phyloP scores from a whole-genome alignment of 2,888 invertebrate species.

The Enoplolaimus lenunculus region DNA sequence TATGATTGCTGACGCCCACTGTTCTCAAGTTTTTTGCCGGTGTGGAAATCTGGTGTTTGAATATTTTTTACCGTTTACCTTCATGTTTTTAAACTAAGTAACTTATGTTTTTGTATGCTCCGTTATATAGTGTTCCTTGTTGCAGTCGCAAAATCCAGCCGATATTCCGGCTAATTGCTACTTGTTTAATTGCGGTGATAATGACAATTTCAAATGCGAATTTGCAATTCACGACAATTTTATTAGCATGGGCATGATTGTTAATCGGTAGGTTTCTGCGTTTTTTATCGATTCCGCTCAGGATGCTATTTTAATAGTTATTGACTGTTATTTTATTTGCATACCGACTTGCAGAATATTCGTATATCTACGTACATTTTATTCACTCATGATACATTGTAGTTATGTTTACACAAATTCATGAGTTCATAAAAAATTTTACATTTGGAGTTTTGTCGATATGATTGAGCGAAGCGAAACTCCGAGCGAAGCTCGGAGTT shows the following conservation, averaged over 20 bases:
- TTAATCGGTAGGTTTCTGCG: slow-evolving; percentile 14
- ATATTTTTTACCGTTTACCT: not conserved
- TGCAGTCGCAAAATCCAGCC: not conserved
- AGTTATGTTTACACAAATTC: too few species aligned
- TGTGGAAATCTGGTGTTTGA: too few species aligned
- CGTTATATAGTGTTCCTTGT: not conserved
- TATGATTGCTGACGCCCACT: too few species aligned
- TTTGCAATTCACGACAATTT: slow-evolving; percentile 24
- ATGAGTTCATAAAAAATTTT: too few species aligned
- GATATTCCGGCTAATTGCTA: slow-evolving; percentile 22
- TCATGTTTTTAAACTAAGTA: not conserved
- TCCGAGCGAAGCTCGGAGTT: too few species aligned
- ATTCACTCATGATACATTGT: too few species aligned
- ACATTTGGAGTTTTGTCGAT: too few species aligned
- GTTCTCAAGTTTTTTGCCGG: too few species aligned
- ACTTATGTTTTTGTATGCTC: not conserved
- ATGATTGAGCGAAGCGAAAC: too few species aligned
- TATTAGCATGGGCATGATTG: slow-evolving; percentile 23
- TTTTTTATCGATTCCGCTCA: too few species aligned
- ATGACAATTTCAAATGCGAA: slow-evolving; percentile 22
- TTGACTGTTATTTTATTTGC: not conserved
- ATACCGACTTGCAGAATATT: not conserved
- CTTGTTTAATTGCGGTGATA: slow-evolving; percentile 25
- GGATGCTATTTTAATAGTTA: too few species aligned
- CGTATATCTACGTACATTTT: not conserved